Conservation (phyloP, 2,113 vertebrate genomes). For the Sciurus niger region DNA sequence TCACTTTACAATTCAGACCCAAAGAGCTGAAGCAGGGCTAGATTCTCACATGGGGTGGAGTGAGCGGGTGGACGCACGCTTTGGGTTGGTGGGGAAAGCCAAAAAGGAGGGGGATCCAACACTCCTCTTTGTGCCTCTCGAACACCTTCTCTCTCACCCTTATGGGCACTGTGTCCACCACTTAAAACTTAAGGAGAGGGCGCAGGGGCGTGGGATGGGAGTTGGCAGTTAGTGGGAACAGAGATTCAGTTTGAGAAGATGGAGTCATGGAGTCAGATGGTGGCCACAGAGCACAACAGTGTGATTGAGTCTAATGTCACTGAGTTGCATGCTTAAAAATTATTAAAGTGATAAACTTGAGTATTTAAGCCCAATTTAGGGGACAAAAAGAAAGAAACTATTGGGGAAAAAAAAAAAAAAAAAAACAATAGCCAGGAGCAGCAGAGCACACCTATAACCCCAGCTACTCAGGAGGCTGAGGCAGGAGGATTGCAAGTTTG, state of each 20-base stretch:
- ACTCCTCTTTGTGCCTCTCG: not conserved
- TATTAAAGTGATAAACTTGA: not conserved
- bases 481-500: not conserved
- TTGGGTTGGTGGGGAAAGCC: not conserved
- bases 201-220: no score
- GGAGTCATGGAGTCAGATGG: not conserved
- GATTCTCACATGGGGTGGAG: not conserved
- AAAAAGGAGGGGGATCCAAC: rapidly evolving
- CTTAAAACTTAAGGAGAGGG: not conserved
- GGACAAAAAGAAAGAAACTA: not conserved
- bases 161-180: not conserved
- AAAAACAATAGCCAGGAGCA: not conserved
- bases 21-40: no score
- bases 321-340: not conserved
- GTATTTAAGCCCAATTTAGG: not conserved
- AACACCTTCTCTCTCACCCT: not conserved
- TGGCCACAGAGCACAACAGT: not conserved
- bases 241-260: not conserved
- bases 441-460: not conserved
- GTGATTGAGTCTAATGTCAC: not conserved
- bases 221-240: not conserved
- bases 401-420: no score
- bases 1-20: not conserved
- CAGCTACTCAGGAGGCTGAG: not conserved
- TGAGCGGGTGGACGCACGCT: not conserved